A percentile compares a stretch with the other conserved stretches of the same genome.
Conservation (phyloP, 2,113 vertebrate genomes). For the Alectura lathami region DNA sequence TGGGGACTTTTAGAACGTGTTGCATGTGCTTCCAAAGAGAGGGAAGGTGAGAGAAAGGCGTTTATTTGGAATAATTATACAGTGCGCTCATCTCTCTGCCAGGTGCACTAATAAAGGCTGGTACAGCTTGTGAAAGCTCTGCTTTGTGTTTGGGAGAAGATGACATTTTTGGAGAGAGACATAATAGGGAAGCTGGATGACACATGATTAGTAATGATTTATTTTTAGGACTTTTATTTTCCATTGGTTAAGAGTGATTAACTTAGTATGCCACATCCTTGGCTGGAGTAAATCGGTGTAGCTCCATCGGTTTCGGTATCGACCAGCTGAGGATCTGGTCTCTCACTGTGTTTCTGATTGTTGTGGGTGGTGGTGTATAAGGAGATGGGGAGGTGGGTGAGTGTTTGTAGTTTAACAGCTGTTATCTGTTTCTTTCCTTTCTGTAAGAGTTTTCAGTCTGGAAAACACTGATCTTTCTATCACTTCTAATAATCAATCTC, state of each 20-base stretch:
- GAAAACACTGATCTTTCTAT: slow-evolving; percentile 47
- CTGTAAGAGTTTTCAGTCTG: slow-evolving; percentile 34
- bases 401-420: slow-evolving; percentile 10
- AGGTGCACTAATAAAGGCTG: slow-evolving; percentile 38
- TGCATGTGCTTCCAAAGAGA: slow-evolving; percentile 3
- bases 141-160: slow-evolving; percentile 34
- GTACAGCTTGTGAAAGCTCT: slow-evolving; percentile 42
- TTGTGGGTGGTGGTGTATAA: not conserved
- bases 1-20: not conserved
- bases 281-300: not conserved
- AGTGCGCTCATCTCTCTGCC: not conserved
- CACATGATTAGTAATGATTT: slow-evolving; percentile 44
- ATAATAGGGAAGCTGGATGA: slow-evolving; percentile 24
- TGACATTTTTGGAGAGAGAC: slow-evolving; percentile 50
- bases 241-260: not conserved
- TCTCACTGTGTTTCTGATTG: not conserved
- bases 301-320: not conserved
- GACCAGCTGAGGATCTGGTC: not conserved
- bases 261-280: not conserved
- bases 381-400: not conserved
- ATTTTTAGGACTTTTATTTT: slow-evolving; percentile 26
- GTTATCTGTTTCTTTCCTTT: slow-evolving; percentile 43
- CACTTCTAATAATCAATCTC: slow-evolving; percentile 71
- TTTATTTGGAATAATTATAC: slow-evolving; percentile 48
- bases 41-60: slow-evolving; percentile 22